Evolutionary conservation across 1,140 invertebrate genomes (phyloP), one percentile per base, ranked within the genome.

Genomic region (Apis florea): DNA sequence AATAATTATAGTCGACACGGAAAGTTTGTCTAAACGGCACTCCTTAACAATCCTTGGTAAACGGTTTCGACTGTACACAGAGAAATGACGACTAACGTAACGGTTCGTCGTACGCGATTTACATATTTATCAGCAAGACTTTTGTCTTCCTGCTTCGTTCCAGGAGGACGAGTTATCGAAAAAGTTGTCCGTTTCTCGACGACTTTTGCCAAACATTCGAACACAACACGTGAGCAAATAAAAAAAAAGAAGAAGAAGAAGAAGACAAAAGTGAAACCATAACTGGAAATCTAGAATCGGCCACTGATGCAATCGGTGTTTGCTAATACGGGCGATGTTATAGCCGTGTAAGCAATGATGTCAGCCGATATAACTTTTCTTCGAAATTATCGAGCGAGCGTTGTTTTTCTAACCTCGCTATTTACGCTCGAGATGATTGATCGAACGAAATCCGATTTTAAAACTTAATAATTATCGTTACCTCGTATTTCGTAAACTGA

Each of bases 61-160:
- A 86, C 72, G 68, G 85, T 86, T 83, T 53, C 56, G 63, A 61
- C 24, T 58, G 49, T 59, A n/a, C 49, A 71, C 84, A 31, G 15
- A 82, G 26, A 73, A 86, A 82, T 79, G 75, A 69, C 66, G 83
- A 56, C 81, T 80, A 3, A 83, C 69, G 83, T 91, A 91, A 91
- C 90, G 90, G 90, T 91, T 87, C 84, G 68, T 19, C 71, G 74
- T 84, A 87, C 87, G 88, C 83, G 87, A 91, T 91, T 91, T 89
- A 91, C 90, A 90, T 90, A 89, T 90, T 91, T 89, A 88, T 90
- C 86, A 72, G 59, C 71, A 61, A n/a, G n/a, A 19, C 31, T 56
- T 40, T 68, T 15, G 19, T 26, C 19, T 68, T 40, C 63, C 74
- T 74, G 24, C 10, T 15, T 5, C 24, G 40, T 56, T 15, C 49